Base-by-base conservation (phyloP, 2,113 vertebrate genomes). In the Trogon surrucura region DNA sequence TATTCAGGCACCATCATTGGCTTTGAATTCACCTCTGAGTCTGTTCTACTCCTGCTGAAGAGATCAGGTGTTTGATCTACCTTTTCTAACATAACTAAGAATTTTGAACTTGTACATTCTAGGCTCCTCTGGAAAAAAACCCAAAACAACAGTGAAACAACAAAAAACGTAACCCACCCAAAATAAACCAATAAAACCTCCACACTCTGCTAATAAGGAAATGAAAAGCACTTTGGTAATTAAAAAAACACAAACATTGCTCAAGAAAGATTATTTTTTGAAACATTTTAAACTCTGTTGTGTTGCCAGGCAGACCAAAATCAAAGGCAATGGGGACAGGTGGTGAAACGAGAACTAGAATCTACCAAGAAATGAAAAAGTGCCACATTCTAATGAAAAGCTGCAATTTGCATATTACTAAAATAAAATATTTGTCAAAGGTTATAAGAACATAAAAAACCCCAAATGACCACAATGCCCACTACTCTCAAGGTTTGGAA, bases 1-100 rank as follows among this genome's bases (percentile, higher is more conserved):
- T 12, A 67, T 36, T 51, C 18, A 48, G 17, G 20, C 22, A 89
- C 0, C 1, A 22, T 3, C 4, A 44, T 0, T 22, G 8, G 23
- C 30, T 89, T 72, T 48, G 11, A 67, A 87, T 65, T 75, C 29
- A 88, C 10, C 11, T 57, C 41, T 1, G 5, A 36, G 23, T 29
- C 61, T 48, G 21, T 82, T 62, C 45, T 85, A 0, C 16, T 72
- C 61, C 36, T 48, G 61, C 6, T 17, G 8, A 87, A 71, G 12
- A 75, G 27, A 70, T 44, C 6, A 45, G 57, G 65, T 13, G 5
- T 58, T 77, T 62, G 6, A 90, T 41, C 51, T 29, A 20, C 7
- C 30, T 93, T n/a, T 71, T 53, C 45, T 53, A 72, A 48, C 11
- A 47, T 0, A 67, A 8, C 10, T 21, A 77, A 66, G 17, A 79